Conservation (phyloP, 2,888 invertebrate species). For the Galerucella nymphaeae region DNA sequence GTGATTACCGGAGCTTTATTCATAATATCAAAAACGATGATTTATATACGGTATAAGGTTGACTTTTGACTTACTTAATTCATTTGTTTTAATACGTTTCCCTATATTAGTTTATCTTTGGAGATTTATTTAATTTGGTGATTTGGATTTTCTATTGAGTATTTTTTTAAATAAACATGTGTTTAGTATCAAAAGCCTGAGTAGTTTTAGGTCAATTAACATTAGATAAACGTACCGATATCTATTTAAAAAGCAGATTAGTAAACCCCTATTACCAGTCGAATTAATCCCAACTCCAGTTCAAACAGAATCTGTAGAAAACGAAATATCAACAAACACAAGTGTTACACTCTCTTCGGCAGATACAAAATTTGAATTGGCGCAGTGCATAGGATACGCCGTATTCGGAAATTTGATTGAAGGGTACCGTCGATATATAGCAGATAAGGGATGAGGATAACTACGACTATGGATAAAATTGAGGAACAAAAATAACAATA, state of each 20-base stretch:
- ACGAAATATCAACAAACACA: constrained; percentile 26
- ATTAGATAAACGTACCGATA: too few species aligned
- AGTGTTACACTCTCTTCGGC: constrained; percentile 19
- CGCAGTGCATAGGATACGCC: constrained; percentile 21
- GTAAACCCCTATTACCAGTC: constrained; percentile 25
- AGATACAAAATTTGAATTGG: constrained; percentile 23
- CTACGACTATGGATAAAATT: too few species aligned
- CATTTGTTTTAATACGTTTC: constrained; percentile 25
- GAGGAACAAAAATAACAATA: too few species aligned
- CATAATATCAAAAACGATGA: constrained; percentile 60
- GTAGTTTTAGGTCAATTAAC: neutral
- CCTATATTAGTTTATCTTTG: constrained; percentile 9
- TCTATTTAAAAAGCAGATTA: constrained; percentile 12
- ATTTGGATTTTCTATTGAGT: neutral
- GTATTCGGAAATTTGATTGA: neutral
- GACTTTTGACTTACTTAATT: constrained; percentile 48
- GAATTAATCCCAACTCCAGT: constrained; percentile 16
- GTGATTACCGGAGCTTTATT: constrained; percentile 60
- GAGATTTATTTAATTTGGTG: neutral
- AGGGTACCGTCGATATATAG: neutral
- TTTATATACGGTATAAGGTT: constrained; percentile 60
- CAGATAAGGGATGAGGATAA: too few species aligned
- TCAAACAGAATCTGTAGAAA: constrained; percentile 26
- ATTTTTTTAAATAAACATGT: neutral
- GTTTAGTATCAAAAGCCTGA: neutral